These are phyloP conservation scores for Zygogramma bicolorata DNA, from an alignment of 2,888 invertebrate genomes.

Conservation along the genomic window DNA sequence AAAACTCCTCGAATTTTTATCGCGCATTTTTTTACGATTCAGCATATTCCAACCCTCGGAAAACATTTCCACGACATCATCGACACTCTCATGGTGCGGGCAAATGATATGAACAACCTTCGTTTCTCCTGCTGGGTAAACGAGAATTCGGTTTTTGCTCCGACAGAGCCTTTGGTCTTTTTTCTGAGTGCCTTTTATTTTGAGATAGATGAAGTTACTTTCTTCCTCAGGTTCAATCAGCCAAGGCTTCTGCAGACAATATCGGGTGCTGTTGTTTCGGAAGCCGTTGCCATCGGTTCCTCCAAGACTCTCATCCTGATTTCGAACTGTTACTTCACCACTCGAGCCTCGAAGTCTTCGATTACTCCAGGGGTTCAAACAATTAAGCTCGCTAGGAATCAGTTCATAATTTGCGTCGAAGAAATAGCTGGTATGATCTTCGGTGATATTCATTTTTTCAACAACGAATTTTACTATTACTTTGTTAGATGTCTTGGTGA, in stretches of 20 bases:
- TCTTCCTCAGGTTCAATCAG: slow-evolving; percentile 81
- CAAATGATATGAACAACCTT: slow-evolving; percentile 76
- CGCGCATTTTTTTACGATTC: slow-evolving; percentile 67
- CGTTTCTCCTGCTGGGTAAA: slow-evolving; percentile 79
- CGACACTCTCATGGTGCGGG: slow-evolving; percentile 68
- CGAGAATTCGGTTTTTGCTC: slow-evolving; percentile 78
- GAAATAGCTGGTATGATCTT: slow-evolving; percentile 83
- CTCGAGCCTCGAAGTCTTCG: slow-evolving; percentile 77
- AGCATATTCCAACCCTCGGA: slow-evolving; percentile 72
- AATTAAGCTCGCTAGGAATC: slow-evolving; percentile 72
- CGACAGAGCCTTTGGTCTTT: slow-evolving; percentile 69
- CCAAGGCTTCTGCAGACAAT: slow-evolving; percentile 82
- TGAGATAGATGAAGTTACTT: slow-evolving; percentile 79
- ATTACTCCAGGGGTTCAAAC: slow-evolving; percentile 76
- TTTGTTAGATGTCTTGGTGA: slow-evolving; percentile 77
- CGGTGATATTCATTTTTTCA: slow-evolving; percentile 83
- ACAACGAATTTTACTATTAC: slow-evolving; percentile 82
- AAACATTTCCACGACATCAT: slow-evolving; percentile 75
- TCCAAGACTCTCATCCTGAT: slow-evolving; percentile 67
- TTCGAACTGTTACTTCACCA: slow-evolving; percentile 78
- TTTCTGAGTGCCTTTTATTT: slow-evolving; percentile 75
- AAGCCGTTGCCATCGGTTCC: slow-evolving; percentile 67
- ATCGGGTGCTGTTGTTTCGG: slow-evolving; percentile 67
- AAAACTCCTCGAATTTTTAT: slow-evolving; percentile 73
- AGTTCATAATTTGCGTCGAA: slow-evolving; percentile 83